phyloP scores from a whole-genome alignment of 2,113 vertebrate species.

The Ibidorhyncha struthersii region DNA sequence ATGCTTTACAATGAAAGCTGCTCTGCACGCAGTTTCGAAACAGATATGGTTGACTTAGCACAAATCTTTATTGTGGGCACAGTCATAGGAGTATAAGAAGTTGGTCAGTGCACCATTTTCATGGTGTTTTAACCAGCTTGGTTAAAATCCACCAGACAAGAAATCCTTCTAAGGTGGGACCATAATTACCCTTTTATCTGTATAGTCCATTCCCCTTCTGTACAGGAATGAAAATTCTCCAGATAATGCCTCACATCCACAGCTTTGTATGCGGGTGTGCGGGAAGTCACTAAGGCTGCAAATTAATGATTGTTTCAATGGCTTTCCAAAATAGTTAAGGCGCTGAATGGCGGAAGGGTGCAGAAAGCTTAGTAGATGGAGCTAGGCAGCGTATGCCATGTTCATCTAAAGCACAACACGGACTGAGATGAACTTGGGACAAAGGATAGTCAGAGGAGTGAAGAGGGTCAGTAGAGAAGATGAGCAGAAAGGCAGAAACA shows the following conservation, averaged over 20 bases:
- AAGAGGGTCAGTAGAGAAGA: neutral
- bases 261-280: neutral
- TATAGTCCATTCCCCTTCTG: neutral
- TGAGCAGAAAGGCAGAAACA: neutral
- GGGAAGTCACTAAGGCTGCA: neutral
- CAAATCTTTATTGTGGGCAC: slow-evolving; percentile 10
- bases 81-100: neutral
- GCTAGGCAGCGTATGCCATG: fast-evolving
- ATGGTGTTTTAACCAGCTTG: slow-evolving; percentile 36
- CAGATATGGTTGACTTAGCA: neutral
- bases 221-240: slow-evolving; percentile 16
- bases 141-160: slow-evolving; percentile 45
- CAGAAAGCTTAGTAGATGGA: neutral
- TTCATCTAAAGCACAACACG: neutral
- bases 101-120: neutral
- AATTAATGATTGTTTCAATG: neutral
- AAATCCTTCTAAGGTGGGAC: slow-evolving; percentile 37
- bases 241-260: neutral
- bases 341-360: neutral
- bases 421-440: neutral
- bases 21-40: neutral
- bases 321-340: neutral
- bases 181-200: slow-evolving; percentile 40
- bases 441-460: neutral
- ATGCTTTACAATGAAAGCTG: neutral